Evolutionary conservation across 2,113 vertebrate species (phyloP).

Genomic region (Anoura caudifer): DNA sequence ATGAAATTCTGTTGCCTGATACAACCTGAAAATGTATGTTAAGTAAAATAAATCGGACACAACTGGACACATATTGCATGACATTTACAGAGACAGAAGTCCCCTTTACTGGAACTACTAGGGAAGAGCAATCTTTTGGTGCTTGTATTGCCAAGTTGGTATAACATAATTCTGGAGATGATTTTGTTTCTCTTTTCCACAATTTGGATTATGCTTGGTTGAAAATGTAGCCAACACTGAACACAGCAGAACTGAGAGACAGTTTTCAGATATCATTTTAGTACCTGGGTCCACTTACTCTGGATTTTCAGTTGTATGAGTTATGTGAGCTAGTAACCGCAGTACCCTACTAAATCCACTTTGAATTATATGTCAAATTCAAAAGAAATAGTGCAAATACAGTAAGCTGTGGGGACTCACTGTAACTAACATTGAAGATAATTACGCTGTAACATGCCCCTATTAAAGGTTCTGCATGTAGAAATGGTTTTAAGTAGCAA

Average conservation of each 20-base stretch:
- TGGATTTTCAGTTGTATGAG: background rate
- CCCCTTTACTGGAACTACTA: background rate
- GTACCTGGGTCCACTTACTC: background rate
- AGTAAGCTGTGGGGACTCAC: background rate
- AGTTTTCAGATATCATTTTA: background rate
- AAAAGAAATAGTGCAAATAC: background rate
- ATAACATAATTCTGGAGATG: background rate
- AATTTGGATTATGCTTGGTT: background rate
- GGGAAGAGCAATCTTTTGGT: background rate
- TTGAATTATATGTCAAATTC: background rate
- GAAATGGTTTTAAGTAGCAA: background rate
- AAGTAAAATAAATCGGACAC: background rate
- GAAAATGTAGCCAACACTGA: background rate
- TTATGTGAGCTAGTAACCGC: background rate
- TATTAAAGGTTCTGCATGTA: background rate
- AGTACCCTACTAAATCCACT: background rate
- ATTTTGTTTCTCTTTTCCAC: background rate
- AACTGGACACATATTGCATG: background rate
- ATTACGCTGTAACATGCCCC: background rate
- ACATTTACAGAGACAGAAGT: background rate
- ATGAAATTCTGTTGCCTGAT: background rate
- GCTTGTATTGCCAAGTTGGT: background rate
- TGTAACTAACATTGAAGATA: background rate
- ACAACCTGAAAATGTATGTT: background rate
- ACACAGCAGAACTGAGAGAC: background rate